Evolutionary conservation across 92 coral and sea anemone genomes (phyloP).

Genomic region (Metridium senile): DNA sequence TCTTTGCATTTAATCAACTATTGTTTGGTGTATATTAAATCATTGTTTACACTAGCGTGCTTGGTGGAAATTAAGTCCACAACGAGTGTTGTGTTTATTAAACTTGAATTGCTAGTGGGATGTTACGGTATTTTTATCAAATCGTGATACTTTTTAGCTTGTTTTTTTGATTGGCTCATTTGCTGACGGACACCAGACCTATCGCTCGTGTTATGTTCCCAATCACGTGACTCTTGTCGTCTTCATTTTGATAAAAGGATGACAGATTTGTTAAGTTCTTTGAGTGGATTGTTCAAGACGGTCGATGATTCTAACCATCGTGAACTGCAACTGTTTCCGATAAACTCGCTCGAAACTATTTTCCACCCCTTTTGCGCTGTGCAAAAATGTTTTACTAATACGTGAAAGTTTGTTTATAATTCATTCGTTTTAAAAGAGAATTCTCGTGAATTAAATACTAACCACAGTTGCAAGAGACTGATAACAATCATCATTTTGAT

Average conservation of each 20-base stretch:
- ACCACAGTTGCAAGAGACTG: slow-evolving; percentile 4
- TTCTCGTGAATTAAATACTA: slow-evolving; percentile 3
- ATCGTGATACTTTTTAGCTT: neutral
- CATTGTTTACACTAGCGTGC: neutral
- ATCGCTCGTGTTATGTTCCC: slow-evolving; percentile 8
- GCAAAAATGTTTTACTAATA: neutral
- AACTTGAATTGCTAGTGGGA: neutral
- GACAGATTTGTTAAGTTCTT: neutral
- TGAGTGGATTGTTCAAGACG: neutral
- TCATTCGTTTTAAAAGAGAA: neutral
- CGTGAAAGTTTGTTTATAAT: neutral
- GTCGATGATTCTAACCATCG: neutral
- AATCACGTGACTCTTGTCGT: neutral
- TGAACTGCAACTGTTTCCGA: neutral
- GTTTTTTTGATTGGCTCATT: neutral
- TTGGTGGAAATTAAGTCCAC: neutral
- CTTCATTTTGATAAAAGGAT: neutral
- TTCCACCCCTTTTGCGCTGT: neutral
- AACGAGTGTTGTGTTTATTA: neutral
- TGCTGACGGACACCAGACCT: neutral
- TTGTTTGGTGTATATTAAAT: neutral
- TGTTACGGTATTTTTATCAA: neutral
- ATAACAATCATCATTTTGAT: neutral
- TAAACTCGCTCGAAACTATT: neutral
- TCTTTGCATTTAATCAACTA: too few relatives aligned